Base-by-base conservation (phyloP, 2,797 vertebrate species). In the Pangasius djambal region DNA sequence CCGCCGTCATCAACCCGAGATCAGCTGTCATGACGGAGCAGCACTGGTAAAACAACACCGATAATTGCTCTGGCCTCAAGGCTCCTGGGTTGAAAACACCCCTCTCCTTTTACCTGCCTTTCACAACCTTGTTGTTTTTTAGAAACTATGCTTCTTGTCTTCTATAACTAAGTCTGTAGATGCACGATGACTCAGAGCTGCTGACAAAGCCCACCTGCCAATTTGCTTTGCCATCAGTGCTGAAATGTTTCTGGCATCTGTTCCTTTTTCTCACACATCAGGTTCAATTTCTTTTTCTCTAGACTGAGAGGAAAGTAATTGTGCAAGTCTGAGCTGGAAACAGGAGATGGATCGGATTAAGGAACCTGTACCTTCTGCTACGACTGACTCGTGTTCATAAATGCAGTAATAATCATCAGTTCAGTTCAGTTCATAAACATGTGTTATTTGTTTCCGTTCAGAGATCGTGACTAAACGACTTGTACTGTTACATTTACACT, bases 1-100 rank as follows among this genome's bases (percentile, higher is more conserved):
- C 91, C 34, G 59, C 89, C 79, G 88, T 91, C 89, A 91, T 90
- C 91, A 88, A 69, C 25, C 75, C 61, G 74, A 84, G 55, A 91
- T 91, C 72, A 75, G 55, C 90, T 72, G 70, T 85, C 86, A 57
- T 55, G 89, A 88, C 25, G 85, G 67, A 48, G 67, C 86, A 65
- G 72, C 48, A 75, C 85, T 75, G 78, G 86, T 89, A 90, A 89
- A 63, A 69, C 89, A 67, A 90, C 67, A 86, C 85, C 22, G 57
- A 90, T 91, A 88, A 90, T 90, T 88, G 74, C 91, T 85, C 67
- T 88, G 83, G 84, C 85, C 86, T 74, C 31, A 52, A 87, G 86
- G 88, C 82, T 55, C 74, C 75, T 40, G 70, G 63, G 84, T 85
- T n/a, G 10, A 89, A 91, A 89, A 74, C 74, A 84, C 69, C 40